Evolutionary conservation across 2,113 vertebrate genomes (phyloP).

Genomic region (Candoia aspera): DNA sequence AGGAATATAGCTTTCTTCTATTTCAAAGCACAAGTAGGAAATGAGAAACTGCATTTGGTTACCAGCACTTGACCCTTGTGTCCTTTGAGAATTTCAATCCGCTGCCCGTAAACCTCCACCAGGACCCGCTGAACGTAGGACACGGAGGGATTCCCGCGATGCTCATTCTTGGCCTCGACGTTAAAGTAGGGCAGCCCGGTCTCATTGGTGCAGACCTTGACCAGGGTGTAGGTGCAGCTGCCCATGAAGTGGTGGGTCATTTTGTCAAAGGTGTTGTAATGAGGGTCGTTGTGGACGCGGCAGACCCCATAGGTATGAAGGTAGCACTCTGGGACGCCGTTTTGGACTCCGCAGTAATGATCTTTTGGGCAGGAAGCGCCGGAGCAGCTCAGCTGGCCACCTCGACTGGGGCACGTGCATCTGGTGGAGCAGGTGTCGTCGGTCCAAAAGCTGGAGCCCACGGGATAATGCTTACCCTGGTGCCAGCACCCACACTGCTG

Average conservation of each 20-base stretch:
- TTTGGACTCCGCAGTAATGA: constrained; percentile 68
- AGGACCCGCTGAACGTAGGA: constrained; percentile 54
- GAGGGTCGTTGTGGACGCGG: constrained; percentile 72
- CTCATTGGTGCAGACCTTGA: constrained; percentile 72
- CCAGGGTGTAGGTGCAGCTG: constrained; percentile 80
- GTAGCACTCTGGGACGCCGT: constrained; percentile 49
- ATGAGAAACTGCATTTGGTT: constrained; percentile 38
- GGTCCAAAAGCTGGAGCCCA: constrained; percentile 74
- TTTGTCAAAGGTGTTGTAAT: constrained; percentile 82
- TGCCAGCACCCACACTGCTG: constrained; percentile 62
- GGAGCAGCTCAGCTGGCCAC: constrained; percentile 73
- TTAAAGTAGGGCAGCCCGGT: constrained; percentile 75
- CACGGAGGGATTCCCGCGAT: constrained; percentile 55
- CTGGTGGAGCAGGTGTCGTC: constrained; percentile 72
- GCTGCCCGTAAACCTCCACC: constrained; percentile 60
- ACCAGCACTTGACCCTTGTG: constrained; percentile 73
- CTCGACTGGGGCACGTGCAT: constrained; percentile 71
- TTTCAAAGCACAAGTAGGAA: background rate
- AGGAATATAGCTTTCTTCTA: background rate
- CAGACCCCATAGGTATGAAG: constrained; percentile 68
- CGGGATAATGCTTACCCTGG: constrained; percentile 55
- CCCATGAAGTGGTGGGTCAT: constrained; percentile 74
- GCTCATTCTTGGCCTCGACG: constrained; percentile 77
- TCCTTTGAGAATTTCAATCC: constrained; percentile 66
- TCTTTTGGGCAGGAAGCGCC: constrained; percentile 63